Percentiles rank a stretch among this genome's conserved stretches.
Evolutionary conservation across 2,888 invertebrate genomes (phyloP).

Genomic region (Eupithecia centaureata): DNA sequence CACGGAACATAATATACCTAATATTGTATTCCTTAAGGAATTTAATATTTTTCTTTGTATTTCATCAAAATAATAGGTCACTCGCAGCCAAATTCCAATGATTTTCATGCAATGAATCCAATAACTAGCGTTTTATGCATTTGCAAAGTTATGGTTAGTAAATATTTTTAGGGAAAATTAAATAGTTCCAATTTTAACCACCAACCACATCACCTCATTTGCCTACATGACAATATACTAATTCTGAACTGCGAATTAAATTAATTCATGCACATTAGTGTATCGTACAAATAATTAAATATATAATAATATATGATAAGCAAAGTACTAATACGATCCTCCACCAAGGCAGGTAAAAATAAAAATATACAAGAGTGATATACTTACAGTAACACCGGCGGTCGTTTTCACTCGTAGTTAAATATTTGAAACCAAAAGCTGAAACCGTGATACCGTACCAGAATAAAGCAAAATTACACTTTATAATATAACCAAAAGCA

Average conservation of each 20-base stretch:
- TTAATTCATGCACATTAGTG: neutral
- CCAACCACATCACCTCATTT: neutral
- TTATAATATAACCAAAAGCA: slow-evolving; percentile 58
- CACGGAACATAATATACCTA: neutral
- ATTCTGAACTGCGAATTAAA: neutral
- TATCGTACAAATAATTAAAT: neutral
- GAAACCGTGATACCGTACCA: slow-evolving; percentile 52
- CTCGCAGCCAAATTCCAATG: neutral
- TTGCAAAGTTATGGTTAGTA: neutral
- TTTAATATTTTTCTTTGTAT: too few relatives aligned
- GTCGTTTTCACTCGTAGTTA: slow-evolving; percentile 56
- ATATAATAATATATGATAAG: slow-evolving; percentile 4
- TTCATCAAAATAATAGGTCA: neutral
- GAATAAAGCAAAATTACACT: slow-evolving; percentile 61
- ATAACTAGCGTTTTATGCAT: neutral
- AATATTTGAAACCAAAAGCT: slow-evolving; percentile 58
- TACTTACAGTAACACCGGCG: slow-evolving; percentile 65
- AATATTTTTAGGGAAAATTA: neutral
- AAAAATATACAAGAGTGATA: slow-evolving; percentile 54
- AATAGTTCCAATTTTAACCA: neutral
- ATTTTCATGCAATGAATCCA: neutral
- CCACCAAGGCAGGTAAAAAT: slow-evolving; percentile 45
- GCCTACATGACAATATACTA: neutral
- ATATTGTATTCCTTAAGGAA: neutral
- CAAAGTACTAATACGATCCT: slow-evolving; percentile 31